Percentiles rank a stretch among this genome's conserved stretches.
Conservation (phyloP, 2,113 vertebrate species). For the Callorhinus ursinus region DNA sequence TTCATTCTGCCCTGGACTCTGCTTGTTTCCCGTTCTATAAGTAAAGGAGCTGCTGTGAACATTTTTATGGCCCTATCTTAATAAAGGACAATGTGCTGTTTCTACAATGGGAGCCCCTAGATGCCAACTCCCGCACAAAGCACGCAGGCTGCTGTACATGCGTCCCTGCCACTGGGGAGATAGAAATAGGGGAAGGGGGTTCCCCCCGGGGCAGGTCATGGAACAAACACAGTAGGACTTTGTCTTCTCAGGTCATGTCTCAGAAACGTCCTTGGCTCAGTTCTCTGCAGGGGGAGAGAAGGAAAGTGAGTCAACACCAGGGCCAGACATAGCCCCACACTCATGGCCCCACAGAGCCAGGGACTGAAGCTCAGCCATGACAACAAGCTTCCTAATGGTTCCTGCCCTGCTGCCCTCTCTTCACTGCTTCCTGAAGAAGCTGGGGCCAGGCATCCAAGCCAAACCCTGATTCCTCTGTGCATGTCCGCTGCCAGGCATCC, state of each 20-base stretch:
- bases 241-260: neutral
- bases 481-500: rapidly evolving
- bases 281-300: neutral
- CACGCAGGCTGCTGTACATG: neutral
- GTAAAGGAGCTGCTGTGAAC: neutral
- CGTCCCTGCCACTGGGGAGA: neutral
- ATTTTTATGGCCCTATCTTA: neutral
- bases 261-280: neutral
- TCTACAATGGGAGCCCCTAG: neutral
- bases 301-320: neutral
- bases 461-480: neutral
- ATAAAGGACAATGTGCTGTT: neutral
- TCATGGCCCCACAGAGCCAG: neutral
- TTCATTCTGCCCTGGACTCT: neutral
- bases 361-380: neutral
- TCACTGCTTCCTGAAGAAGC: neutral
- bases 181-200: rapidly evolving
- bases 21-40: neutral
- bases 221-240: neutral
- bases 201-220: neutral
- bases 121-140: rapidly evolving
- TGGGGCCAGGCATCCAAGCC: rapidly evolving
- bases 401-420: neutral
- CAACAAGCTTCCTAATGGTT: rapidly evolving
- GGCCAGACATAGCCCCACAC: neutral